These are phyloP conservation scores for Ceuthmochares aereus DNA, from an alignment of 2,113 vertebrate species.

Conservation along the genomic window DNA sequence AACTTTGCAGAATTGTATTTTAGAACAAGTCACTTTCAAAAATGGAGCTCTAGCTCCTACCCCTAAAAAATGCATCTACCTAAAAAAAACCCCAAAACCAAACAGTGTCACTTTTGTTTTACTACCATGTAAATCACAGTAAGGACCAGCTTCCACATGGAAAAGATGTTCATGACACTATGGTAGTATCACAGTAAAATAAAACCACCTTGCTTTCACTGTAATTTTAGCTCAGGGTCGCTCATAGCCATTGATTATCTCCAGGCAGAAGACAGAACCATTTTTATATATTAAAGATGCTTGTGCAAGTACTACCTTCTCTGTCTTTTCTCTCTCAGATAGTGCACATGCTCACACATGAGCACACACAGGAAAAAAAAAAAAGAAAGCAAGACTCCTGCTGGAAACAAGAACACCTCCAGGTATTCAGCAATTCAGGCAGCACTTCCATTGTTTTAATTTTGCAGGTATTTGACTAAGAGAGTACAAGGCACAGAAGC, in stretches of 20 bases:
- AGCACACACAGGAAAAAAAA: background rate
- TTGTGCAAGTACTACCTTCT: background rate
- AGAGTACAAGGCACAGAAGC: background rate
- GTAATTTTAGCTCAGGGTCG: background rate
- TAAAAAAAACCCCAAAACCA: background rate
- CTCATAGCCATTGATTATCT: background rate
- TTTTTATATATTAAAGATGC: background rate
- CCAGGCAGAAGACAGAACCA: background rate
- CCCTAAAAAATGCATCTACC: background rate
- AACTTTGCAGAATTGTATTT: background rate
- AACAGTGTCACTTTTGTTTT: background rate
- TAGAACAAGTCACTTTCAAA: background rate
- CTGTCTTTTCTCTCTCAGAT: background rate
- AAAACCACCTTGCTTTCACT: background rate
- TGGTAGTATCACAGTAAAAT: background rate
- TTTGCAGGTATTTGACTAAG: background rate
- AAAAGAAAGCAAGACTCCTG: background rate
- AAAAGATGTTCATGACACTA: accelerated
- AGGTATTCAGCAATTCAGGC: background rate
- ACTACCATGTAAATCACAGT: background rate
- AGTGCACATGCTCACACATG: background rate
- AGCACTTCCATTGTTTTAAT: background rate
- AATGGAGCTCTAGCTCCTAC: background rate
- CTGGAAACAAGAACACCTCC: background rate
- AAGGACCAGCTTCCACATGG: background rate